Conservation (phyloP, 2,113 vertebrate species). For the Oncorhynchus masou region DNA sequence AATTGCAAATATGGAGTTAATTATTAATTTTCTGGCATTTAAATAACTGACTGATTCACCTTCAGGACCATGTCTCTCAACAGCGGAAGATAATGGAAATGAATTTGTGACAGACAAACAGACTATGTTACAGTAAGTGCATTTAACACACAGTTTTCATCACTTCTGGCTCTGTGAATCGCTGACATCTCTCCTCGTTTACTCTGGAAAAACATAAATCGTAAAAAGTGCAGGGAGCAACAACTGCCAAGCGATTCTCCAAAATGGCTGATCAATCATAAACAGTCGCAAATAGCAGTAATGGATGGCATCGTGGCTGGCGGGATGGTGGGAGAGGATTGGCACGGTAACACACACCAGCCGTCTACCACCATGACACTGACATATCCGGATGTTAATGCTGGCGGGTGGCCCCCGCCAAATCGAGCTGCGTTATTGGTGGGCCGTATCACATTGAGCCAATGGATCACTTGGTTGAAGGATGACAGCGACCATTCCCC, state of each 20-base stretch:
- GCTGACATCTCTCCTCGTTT: neutral
- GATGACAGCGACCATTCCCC: conserved; percentile 41
- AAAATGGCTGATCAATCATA: conserved; percentile 15
- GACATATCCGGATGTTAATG: conserved; percentile 43
- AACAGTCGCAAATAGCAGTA: conserved; percentile 20
- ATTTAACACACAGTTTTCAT: neutral
- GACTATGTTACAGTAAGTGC: no score
- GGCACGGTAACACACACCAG: neutral
- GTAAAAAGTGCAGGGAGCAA: neutral
- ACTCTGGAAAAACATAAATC: neutral
- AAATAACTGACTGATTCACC: conserved; percentile 3
- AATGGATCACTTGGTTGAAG: conserved; percentile 52
- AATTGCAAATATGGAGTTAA: conserved; percentile 3
- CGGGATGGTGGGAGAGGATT: conserved; percentile 18
- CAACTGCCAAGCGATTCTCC: conserved; percentile 6
- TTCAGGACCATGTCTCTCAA: neutral
- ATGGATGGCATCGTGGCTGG: conserved; percentile 24
- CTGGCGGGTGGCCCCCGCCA: conserved; percentile 29
- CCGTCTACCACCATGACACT: conserved; percentile 29
- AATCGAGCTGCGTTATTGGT: conserved; percentile 25
- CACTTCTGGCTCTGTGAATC: neutral
- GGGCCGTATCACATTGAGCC: conserved; percentile 16
- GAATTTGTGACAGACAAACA: neutral
- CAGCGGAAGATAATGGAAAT: neutral
- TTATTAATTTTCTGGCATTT: conserved; percentile 9